Evolutionary conservation across 2,888 invertebrate genomes (phyloP), one percentile per base, ranked within the genome.

Genomic region (Spilosoma lubricipeda): DNA sequence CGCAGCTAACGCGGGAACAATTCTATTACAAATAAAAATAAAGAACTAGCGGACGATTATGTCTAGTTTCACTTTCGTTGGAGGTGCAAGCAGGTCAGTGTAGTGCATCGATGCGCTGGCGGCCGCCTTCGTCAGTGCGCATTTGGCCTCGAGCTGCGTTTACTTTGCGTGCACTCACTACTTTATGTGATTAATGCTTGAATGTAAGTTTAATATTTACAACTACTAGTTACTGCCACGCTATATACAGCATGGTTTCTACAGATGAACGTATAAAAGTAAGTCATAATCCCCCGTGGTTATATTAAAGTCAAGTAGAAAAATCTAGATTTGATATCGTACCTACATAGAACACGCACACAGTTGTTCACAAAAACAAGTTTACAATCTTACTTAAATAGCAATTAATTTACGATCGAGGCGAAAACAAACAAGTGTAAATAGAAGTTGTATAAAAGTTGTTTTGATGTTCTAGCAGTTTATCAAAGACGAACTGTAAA

Each of bases 31-130:
- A 84, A 86, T 84, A 88, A 89, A 89, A 91, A 89, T 89, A 89
- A 85, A 90, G 86, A 90, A 90, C 86, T 87, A 86, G 81, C 86
- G 80, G 83, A 79, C 86, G 87, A 91, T 91, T 91, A 90, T 88
- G 86, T 86, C 89, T 89, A 89, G 91, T 92, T 94, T 93, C 93
- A 93, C 93, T 94, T 93, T 93, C 92, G 88, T 91, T 91, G 77
- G 82, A 87, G 87, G 89, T 87, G 87, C 88, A 90, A 88, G 88
- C 89, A 88, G 91, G 90, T 90, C 90, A 90, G 85, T 86, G 88
- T 88, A 84, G 87, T 89, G 89, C 90, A 90, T 86, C 87, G 88
- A 84, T 88, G 86, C 87, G 85, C 81, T 84, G 81, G 83, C 80
- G 84, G 71, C 77, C 78, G 84, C 79, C 85, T 59, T 75, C 80